phyloP scores from a whole-genome alignment of 2,797 vertebrate species.

The Balearica regulorum region DNA sequence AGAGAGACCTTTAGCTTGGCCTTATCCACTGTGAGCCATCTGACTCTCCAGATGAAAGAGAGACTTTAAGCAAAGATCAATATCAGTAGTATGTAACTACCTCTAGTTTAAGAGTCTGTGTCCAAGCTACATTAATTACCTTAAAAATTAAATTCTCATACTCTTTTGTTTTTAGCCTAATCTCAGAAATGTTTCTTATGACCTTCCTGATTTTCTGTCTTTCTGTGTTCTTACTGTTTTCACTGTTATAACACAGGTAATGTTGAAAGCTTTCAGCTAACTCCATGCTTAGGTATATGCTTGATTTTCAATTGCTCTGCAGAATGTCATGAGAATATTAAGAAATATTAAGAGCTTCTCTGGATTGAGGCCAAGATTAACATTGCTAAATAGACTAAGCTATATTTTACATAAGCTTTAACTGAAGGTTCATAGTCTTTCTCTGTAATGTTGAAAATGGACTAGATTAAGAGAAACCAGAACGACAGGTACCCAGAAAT shows the following conservation, averaged over 20 bases:
- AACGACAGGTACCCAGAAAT: not conserved
- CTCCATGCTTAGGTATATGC: not conserved
- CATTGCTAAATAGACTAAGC: not conserved
- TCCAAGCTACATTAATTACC: not conserved
- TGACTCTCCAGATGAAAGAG: not conserved
- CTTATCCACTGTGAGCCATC: not conserved
- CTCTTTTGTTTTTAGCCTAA: not conserved
- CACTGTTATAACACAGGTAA: not conserved
- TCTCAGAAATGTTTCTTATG: not conserved
- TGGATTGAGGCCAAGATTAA: conserved; percentile 11
- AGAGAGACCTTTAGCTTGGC: not conserved
- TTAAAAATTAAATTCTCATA: not conserved
- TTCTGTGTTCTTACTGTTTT: not conserved
- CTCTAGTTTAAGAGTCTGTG: not conserved
- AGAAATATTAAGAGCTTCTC: conserved; percentile 30
- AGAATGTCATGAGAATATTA: not conserved
- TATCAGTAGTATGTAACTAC: not conserved
- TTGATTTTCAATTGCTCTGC: not conserved
- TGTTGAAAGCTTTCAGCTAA: not conserved
- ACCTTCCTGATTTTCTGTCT: not conserved
- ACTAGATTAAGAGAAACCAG: not conserved
- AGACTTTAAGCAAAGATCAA: not conserved
- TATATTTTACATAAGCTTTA: conserved; percentile 8
- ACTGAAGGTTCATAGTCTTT: not conserved
- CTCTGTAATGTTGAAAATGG: not conserved